Evolutionary conservation across 1,140 invertebrate genomes (phyloP).

Genomic region (Andricus grossulariae): DNA sequence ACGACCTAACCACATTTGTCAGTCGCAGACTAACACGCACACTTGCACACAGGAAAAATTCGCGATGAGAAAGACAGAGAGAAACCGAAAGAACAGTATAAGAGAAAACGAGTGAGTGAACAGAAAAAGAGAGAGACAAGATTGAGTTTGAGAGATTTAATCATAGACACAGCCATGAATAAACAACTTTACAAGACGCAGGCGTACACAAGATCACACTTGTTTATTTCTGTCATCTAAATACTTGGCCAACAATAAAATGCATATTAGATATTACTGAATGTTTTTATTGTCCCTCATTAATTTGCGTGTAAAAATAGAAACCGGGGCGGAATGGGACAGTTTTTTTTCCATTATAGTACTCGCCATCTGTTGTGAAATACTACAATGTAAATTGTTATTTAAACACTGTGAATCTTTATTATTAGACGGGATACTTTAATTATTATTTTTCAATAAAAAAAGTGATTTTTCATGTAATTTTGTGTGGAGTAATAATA

Average conservation of each 20-base stretch:
- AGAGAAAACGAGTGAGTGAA: slow-evolving; percentile 30
- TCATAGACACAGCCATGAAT: slow-evolving; percentile 15
- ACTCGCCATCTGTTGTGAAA: too few relatives aligned
- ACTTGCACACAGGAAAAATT: slow-evolving; percentile 36
- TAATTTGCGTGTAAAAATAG: too few relatives aligned
- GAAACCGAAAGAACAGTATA: slow-evolving; percentile 3
- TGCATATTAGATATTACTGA: slow-evolving; percentile 51
- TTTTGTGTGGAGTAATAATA: too few relatives aligned
- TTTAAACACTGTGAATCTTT: too few relatives aligned
- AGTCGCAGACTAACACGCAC: slow-evolving; percentile 43
- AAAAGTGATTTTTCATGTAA: too few relatives aligned
- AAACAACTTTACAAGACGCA: slow-evolving; percentile 39
- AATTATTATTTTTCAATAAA: too few relatives aligned
- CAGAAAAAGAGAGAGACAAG: slow-evolving; percentile 5
- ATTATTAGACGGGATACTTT: too few relatives aligned
- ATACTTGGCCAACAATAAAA: slow-evolving; percentile 62
- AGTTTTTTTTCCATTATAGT: too few relatives aligned
- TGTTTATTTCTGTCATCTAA: slow-evolving; percentile 59
- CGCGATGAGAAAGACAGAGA: slow-evolving; percentile 17
- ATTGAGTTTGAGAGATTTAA: slow-evolving; percentile 15
- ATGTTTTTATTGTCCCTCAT: too few relatives aligned
- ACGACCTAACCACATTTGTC: slow-evolving; percentile 35
- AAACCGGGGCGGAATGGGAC: too few relatives aligned
- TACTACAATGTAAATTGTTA: too few relatives aligned
- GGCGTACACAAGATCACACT: slow-evolving; percentile 33